Conservation (phyloP, 2,888 invertebrate genomes). For the Xanthia icteritia region DNA sequence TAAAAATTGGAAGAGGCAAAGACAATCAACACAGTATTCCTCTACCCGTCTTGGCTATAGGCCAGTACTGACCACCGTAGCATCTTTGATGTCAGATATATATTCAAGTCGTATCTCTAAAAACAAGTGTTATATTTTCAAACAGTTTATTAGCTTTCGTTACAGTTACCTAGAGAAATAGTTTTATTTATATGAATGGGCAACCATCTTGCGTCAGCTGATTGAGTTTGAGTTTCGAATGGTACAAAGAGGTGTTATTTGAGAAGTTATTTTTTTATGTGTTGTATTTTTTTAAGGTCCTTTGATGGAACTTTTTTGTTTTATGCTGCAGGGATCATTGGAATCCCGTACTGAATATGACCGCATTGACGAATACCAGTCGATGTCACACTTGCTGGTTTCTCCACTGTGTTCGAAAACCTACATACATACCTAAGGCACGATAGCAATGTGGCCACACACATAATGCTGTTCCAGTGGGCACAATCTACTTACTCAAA, state of each 20-base stretch:
- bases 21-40: conserved; percentile 51
- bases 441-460: neutral
- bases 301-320: neutral
- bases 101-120: conserved; percentile 48
- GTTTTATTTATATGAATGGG: conserved; percentile 59
- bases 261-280: conserved; percentile 13
- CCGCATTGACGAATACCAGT: neutral
- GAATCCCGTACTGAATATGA: neutral
- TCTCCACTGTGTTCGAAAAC: neutral
- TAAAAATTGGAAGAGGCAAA: conserved; percentile 42
- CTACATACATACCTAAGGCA: too few species aligned
- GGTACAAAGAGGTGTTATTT: conserved; percentile 22
- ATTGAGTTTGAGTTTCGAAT: conserved; percentile 44
- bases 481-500: neutral
- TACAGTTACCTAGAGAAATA: conserved; percentile 62
- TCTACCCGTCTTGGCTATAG: conserved; percentile 45
- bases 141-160: conserved; percentile 62
- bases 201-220: conserved; percentile 40
- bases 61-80: conserved; percentile 40
- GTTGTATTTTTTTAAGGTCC: neutral
- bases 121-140: conserved; percentile 60
- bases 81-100: conserved; percentile 62
- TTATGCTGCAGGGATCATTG: neutral
- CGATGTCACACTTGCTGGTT: neutral
- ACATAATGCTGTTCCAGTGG: too few species aligned